Conservation (phyloP, 1,140 invertebrate genomes). For the Drosophila azteca region DNA sequence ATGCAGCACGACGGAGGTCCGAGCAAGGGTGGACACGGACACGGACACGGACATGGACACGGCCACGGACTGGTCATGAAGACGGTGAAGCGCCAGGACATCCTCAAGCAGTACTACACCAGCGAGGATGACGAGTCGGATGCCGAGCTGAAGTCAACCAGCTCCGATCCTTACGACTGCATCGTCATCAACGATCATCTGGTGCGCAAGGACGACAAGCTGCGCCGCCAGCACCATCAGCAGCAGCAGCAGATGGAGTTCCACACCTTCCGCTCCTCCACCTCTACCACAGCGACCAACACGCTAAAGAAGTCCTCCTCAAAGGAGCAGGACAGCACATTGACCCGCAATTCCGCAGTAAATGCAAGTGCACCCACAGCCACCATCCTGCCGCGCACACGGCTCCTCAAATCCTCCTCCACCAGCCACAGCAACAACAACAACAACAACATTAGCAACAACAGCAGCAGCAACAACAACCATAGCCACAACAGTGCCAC, state of each 20-base stretch:
- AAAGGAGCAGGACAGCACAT: slow-evolving; percentile 70
- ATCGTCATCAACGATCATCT: slow-evolving; percentile 90
- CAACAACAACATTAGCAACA: slow-evolving; percentile 50
- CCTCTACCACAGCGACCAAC: slow-evolving; percentile 56
- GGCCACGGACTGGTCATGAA: slow-evolving; percentile 86
- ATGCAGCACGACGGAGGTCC: slow-evolving; percentile 82
- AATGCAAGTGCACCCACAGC: slow-evolving; percentile 79
- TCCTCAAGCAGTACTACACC: slow-evolving; percentile 88
- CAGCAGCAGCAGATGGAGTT: slow-evolving; percentile 84
- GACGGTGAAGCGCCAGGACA: slow-evolving; percentile 88
- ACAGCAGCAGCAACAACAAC: slow-evolving; percentile 43
- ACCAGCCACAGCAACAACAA: slow-evolving; percentile 57
- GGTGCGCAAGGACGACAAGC: slow-evolving; percentile 85
- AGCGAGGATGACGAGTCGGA: slow-evolving; percentile 82
- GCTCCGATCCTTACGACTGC: slow-evolving; percentile 89
- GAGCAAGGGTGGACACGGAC: slow-evolving; percentile 80
- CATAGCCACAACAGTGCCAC: slow-evolving; percentile 70
- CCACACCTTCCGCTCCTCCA: slow-evolving; percentile 83
- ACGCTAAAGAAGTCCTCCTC: slow-evolving; percentile 65
- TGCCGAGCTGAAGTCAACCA: slow-evolving; percentile 85
- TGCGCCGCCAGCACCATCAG: slow-evolving; percentile 69
- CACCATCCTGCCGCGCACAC: slow-evolving; percentile 88
- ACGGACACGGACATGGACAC: slow-evolving; percentile 67
- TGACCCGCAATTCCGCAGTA: slow-evolving; percentile 66
- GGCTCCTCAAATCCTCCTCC: slow-evolving; percentile 84